phyloP scores from a whole-genome alignment of 2,113 vertebrate genomes.

The Campylomormyrus tamandua region DNA sequence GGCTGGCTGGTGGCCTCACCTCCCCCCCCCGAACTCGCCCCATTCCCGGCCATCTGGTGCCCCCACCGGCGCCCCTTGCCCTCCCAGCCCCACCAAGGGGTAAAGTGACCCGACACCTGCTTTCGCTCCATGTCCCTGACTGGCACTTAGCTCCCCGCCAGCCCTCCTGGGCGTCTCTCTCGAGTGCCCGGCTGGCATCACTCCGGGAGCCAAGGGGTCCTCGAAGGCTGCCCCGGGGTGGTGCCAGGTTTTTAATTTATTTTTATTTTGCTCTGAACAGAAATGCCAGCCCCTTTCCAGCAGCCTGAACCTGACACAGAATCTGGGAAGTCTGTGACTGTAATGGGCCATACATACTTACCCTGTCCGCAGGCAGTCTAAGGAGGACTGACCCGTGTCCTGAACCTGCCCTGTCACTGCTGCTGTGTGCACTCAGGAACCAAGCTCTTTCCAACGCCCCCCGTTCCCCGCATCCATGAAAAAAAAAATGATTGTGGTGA shows the following conservation, averaged over 20 bases:
- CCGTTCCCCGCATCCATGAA: neutral
- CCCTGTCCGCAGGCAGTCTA: neutral
- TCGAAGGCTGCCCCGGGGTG: neutral
- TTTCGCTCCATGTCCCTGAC: neutral
- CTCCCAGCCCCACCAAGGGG: conserved; percentile 19
- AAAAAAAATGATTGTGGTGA: neutral
- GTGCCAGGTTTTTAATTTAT: neutral
- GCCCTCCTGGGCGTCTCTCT: neutral
- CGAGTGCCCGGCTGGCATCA: neutral
- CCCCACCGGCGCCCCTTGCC: conserved; percentile 15
- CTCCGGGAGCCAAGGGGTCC: neutral
- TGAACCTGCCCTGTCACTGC: neutral
- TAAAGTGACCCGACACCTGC: conserved; percentile 21
- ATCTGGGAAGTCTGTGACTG: neutral
- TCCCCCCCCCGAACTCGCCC: conserved; percentile 1
- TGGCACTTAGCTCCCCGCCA: conserved; percentile 1
- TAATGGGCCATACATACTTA: neutral
- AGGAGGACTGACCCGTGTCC: neutral
- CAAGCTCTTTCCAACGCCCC: neutral
- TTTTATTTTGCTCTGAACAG: neutral
- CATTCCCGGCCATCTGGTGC: conserved; percentile 30
- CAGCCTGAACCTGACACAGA: neutral
- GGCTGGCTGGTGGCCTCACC: conserved; percentile 4
- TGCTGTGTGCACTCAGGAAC: neutral
- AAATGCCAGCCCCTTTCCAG: neutral